Evolutionary conservation across 2,113 vertebrate species (phyloP), one percentile per base, ranked within the genome.

Genomic region (Eurystomus gularis): DNA sequence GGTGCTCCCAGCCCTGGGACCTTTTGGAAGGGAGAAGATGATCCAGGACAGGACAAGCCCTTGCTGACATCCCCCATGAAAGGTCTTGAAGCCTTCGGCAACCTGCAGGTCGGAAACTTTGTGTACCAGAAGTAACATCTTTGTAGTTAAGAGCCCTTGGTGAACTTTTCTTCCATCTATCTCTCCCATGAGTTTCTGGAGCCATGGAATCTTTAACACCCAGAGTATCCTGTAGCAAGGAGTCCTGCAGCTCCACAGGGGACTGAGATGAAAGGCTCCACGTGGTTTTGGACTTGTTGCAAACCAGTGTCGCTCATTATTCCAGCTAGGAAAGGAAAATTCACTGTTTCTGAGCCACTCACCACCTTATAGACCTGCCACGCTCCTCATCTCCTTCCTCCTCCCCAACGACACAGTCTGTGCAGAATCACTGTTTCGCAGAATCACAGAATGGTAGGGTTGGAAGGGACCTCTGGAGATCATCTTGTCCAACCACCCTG

Each of bases 371-470:
- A 79, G 60, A 51, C 17, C 57, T 37, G 17, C 46, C 79, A 29
- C 23, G 5, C 18, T 42, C 39, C 57, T 20, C 4, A 44, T 10
- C 51, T 82, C 26, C 37, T 42, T 64, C 61, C 42, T 80, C 73
- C 68, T 69, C 84, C 35, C 28, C 42, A 61, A n/a, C 0, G 2
- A 37, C 70, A 13, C 0, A 46, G 3, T 20, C 62, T 3, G 4
- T 5, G n/a, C 3, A 1, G 73, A n/a, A 39, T 35, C 61, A 7
- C 15, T 1, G 4, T 42, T n/a, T n/a, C n/a, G n/a, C n/a, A n/a
- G n/a, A n/a, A n/a, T n/a, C n/a, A n/a, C n/a, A n/a, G n/a, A n/a
- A n/a, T n/a, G n/a, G n/a, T n/a, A n/a, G n/a, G n/a, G n/a, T n/a
- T n/a, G n/a, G n/a, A n/a, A n/a, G n/a, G n/a, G n/a, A n/a, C n/a